Evolutionary conservation across 2,113 vertebrate genomes (phyloP), one percentile per base, ranked within the genome.

Genomic region (Argyrosomus japonicus): DNA sequence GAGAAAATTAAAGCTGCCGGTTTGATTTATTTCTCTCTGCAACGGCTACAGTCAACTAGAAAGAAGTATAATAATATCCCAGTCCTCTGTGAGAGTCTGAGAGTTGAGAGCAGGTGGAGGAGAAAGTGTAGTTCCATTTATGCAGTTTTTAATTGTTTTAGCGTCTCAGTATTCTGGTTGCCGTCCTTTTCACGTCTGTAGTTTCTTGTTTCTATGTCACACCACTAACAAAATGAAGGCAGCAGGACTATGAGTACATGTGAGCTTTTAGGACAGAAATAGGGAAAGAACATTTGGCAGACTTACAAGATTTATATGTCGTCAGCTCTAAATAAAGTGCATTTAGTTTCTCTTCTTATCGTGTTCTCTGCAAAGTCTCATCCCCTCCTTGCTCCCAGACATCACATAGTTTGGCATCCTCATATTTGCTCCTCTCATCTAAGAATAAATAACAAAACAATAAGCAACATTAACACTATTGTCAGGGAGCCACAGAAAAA

Each of bases 1-100:
- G 47, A 77, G 75, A 86, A 88, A 90, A 87, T 91, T 78, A 74
- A 85, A 87, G 60, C 67, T 90, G 58, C 48, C 68, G 14, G 23
- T 81, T 78, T 86, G 81, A 91, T 86, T 77, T 56, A 87, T 90
- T 63, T 79, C 45, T 67, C 25, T 36, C 36, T 75, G 51, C 72
- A 72, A 29, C 47, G 63, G 64, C 78, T 50, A 64, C 54, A 71
- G 54, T 83, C 60, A 43, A 56, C 40, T 0, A 50, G 53, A 74
- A 68, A 65, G 48, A 79, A 50, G 12, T 18, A 70, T 57, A 78
- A 58, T 73, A 77, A 83, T 67, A 67, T 79, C 71, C 63, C n/a
- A 32, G 1, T 11, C 27, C 45, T 73, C 12, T 51, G 29, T 23
- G 36, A 47, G 32, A 64, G 67, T 76, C 19, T 76, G 14, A 36